Base-by-base conservation (phyloP, 2,888 invertebrate species). In the Cremastinae sp. region DNA sequence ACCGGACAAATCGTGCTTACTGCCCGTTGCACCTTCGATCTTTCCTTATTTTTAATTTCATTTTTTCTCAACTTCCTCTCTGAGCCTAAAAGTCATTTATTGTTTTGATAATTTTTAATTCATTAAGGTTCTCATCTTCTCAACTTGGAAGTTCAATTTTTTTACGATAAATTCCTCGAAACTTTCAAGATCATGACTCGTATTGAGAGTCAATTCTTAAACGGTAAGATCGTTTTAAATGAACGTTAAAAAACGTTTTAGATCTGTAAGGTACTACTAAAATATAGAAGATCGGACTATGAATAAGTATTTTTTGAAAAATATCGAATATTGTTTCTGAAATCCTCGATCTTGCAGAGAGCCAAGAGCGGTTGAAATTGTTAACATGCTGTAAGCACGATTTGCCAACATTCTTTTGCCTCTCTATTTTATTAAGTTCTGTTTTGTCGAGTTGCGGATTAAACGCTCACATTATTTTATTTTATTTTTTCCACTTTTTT, bases 11-110 rank as follows among this genome's bases (percentile, higher is more conserved):
- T 77, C 76, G 76, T 69, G 41, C 55, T 64, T 37, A 84, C 84
- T 84, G 85, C 79, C 80, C 28, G 2, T 85, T 82, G 83, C 85
- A 86, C 74, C 83, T 85, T 87, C 85, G 84, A 85, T 87, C 83
- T 81, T 85, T 85, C 79, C 41, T 51, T 9, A 37, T 45, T 43
- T 37, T 14, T 56, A n/a, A n/a, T 5, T 16, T 51, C 16, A 28
- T 47, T 55, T 20, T 16, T 64, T 53, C 72, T 45, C n/a, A 68
- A 66, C 55, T 64, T 58, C 16, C 28, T 62, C 37, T 64, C 47
- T 49, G 14, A 49, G 9, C 3, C 4, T 49, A 3, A 10, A 9
- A 9, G n/a, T n/a, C n/a, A n/a, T n/a, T n/a, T n/a, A n/a, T n/a
- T n/a, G n/a, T n/a, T n/a, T n/a, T n/a, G n/a, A n/a, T n/a, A n/a